Evolutionary conservation across 1,140 invertebrate species (phyloP), one percentile per base, ranked within the genome.

Genomic region (Bombyx mandarina): DNA sequence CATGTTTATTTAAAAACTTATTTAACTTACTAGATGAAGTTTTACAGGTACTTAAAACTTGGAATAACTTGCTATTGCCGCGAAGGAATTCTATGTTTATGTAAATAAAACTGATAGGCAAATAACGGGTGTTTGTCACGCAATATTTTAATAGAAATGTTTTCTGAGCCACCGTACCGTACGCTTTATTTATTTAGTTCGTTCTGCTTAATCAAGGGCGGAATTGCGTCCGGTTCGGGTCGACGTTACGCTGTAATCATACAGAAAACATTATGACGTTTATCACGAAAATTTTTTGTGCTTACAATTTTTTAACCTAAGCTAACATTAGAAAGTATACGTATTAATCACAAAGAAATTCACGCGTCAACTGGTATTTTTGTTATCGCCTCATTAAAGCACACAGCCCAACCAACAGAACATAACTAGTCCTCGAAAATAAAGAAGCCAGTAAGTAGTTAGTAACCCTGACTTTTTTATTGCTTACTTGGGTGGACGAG

Each of bases 61-160:
- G 43, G 45, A 54, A 46, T 54, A 54, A 54, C 6, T 54, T 54
- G 44, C 44, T 9, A 44, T 8, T 3, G 45, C 8, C 22, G 46
- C 9, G 26, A 26, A 42, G 43, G 60, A 51, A 56, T 56, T 35
- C 47, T 53, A 45, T 57, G 51, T 57, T 61, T 54, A 61, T 61
- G 54, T 57, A 61, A 61, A 61, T 57, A 61, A 53, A 43, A 45
- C 49, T 57, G 54, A 53, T 61, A 57, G 42, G 42, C 35, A 35
- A 43, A 22, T 61, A 61, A 61, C 54, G 52, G 56, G 53, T 49
- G 45, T 3, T 43, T 12, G 8, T 12, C 60, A 61, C 55, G 60
- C 60, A 43, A 61, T 53, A 47, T 48, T 61, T 12, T 44, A 56
- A 56, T 56, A 18, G 10, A 43, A 48, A 56, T 49, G 7, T 35